A percentile compares a stretch with the other conserved stretches of the same genome.
Evolutionary conservation across 2,113 vertebrate genomes (phyloP).

Genomic region (Siniperca knerii): DNA sequence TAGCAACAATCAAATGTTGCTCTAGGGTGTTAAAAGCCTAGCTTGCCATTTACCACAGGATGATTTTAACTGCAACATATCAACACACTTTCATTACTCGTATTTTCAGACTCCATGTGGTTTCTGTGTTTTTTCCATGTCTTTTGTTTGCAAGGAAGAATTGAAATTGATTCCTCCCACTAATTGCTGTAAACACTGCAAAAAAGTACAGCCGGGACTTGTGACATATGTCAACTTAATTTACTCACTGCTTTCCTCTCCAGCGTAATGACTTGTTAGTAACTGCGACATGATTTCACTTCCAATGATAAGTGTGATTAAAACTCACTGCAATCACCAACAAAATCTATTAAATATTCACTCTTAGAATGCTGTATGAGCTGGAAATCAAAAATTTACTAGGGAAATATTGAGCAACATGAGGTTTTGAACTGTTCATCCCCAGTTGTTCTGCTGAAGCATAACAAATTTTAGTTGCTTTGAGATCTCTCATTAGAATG

Average conservation of each 20-base stretch:
- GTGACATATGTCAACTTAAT: slow-evolving; percentile 39
- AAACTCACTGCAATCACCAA: slow-evolving; percentile 32
- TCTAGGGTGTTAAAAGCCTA: slow-evolving; percentile 64
- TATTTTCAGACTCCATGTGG: slow-evolving; percentile 46
- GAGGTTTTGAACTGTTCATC: background rate
- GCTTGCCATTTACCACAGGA: slow-evolving; percentile 59
- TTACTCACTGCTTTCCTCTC: slow-evolving; percentile 23
- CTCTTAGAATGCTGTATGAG: slow-evolving; percentile 2
- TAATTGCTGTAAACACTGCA: slow-evolving; percentile 62
- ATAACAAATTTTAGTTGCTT: background rate
- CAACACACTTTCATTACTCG: slow-evolving; percentile 31
- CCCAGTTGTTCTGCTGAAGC: background rate
- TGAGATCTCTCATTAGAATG: background rate
- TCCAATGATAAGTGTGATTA: slow-evolving; percentile 3
- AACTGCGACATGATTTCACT: slow-evolving; percentile 10
- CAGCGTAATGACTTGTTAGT: slow-evolving; percentile 30
- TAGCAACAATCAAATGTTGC: slow-evolving; percentile 74
- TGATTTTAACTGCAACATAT: slow-evolving; percentile 62
- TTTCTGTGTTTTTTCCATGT: slow-evolving; percentile 31
- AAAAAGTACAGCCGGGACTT: slow-evolving; percentile 13
- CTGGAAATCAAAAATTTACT: slow-evolving; percentile 4
- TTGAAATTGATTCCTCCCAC: slow-evolving; percentile 64
- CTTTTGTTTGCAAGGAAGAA: slow-evolving; percentile 39
- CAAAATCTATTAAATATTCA: background rate
- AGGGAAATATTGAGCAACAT: background rate